Evolutionary conservation across 2,888 invertebrate genomes (phyloP).

Genomic region (Lamellibrachia satsuma): DNA sequence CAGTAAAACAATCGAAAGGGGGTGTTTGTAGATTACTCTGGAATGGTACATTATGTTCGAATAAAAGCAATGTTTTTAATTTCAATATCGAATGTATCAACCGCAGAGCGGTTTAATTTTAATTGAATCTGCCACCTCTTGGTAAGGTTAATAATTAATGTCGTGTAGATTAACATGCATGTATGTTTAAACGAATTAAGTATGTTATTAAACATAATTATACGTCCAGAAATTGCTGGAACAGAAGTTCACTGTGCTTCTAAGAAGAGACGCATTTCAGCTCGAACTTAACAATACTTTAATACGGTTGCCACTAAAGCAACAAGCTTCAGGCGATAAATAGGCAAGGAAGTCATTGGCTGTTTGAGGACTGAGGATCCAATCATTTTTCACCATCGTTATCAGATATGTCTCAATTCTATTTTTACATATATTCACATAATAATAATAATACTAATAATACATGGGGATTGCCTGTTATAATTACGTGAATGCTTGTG

Average conservation of each 20-base stretch:
- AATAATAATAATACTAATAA: neutral
- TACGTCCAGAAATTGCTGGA: neutral
- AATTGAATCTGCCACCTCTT: too few relatives aligned
- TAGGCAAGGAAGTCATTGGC: neutral
- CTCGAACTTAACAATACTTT: neutral
- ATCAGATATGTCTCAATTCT: neutral
- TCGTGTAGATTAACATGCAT: neutral
- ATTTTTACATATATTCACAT: neutral
- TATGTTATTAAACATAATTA: neutral
- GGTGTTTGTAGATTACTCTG: too few relatives aligned
- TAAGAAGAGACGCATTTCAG: neutral
- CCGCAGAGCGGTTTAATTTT: too few relatives aligned
- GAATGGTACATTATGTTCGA: too few relatives aligned
- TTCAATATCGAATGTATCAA: too few relatives aligned
- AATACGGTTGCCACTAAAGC: neutral
- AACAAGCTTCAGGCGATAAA: neutral
- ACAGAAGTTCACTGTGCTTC: neutral
- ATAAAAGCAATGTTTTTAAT: too few relatives aligned
- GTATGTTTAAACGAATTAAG: neutral
- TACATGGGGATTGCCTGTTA: neutral
- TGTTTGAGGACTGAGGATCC: neutral
- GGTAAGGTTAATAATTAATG: too few relatives aligned
- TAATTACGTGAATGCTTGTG: too few relatives aligned
- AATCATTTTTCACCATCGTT: neutral
- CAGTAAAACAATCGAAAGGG: too few relatives aligned